Evolutionary conservation across 2,797 vertebrate species (phyloP).

Genomic region (Gymnothorax reevesii): DNA sequence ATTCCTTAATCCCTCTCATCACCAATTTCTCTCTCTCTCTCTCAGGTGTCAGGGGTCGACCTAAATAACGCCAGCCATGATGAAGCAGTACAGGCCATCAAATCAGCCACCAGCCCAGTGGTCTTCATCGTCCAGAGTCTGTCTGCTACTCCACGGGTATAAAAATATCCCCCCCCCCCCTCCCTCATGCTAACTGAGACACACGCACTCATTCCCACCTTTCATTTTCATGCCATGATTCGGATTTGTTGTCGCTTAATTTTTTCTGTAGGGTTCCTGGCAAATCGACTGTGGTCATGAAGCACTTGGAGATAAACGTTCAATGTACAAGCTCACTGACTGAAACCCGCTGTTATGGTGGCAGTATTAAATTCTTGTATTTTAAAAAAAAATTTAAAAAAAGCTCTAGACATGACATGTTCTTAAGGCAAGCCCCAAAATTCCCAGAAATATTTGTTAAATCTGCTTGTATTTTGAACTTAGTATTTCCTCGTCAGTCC

Average conservation of each 20-base stretch:
- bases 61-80: slow-evolving; percentile 84
- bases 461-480: no score
- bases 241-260: neutral
- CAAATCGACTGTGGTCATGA: no score
- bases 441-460: no score
- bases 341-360: no score
- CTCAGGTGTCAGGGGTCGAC: slow-evolving; percentile 86
- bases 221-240: neutral
- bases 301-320: no score
- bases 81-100: slow-evolving; percentile 90
- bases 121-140: slow-evolving; percentile 91
- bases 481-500: no score
- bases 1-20: neutral
- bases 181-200: neutral
- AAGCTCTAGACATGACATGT: no score
- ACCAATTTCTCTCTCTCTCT: neutral
- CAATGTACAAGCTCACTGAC: no score
- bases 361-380: no score
- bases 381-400: no score
- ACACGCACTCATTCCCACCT: neutral
- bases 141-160: slow-evolving; percentile 81
- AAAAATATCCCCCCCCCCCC: slow-evolving; percentile 12
- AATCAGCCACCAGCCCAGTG: slow-evolving; percentile 83
- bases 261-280: no score
- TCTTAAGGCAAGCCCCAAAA: no score